Evolutionary conservation across 2,113 vertebrate genomes (phyloP).

Genomic region (Eonycteris spelaea): DNA sequence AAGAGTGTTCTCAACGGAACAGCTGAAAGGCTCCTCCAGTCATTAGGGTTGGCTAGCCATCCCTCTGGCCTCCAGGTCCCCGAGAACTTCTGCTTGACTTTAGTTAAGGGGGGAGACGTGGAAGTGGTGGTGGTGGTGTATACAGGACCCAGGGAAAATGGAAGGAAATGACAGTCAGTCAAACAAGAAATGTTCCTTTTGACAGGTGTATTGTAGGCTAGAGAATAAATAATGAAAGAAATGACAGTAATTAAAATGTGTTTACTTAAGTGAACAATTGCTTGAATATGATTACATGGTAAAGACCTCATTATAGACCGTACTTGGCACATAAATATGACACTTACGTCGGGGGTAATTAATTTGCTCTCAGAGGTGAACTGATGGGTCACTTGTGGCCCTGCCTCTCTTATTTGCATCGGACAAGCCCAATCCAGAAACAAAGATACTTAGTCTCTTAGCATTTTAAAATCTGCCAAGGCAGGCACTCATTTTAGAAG

Average conservation of each 20-base stretch:
- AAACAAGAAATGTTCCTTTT: slow-evolving; percentile 73
- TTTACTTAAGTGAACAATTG: slow-evolving; percentile 82
- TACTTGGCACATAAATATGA: slow-evolving; percentile 66
- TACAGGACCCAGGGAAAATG: slow-evolving; percentile 61
- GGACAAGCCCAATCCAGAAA: slow-evolving; percentile 33
- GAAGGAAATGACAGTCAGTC: slow-evolving; percentile 76
- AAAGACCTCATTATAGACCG: slow-evolving; percentile 81
- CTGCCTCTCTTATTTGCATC: slow-evolving; percentile 60
- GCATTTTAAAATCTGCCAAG: background rate
- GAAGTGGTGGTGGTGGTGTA: background rate
- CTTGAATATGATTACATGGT: slow-evolving; percentile 74
- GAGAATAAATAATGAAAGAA: slow-evolving; percentile 78
- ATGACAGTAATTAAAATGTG: slow-evolving; percentile 80
- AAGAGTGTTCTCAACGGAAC: slow-evolving; percentile 27
- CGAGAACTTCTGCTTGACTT: slow-evolving; percentile 17
- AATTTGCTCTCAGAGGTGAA: slow-evolving; percentile 77
- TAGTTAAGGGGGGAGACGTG: slow-evolving; percentile 53
- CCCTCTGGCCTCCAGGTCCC: background rate
- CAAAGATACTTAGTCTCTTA: background rate
- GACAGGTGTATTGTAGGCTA: slow-evolving; percentile 73
- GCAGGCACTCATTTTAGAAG: background rate
- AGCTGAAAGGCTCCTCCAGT: background rate
- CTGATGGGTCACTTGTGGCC: slow-evolving; percentile 72
- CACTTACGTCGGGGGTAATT: slow-evolving; percentile 75
- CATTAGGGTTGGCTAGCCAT: slow-evolving; percentile 10